Evolutionary conservation across 2,888 invertebrate genomes (phyloP).

Genomic region (Pollenia labialis): DNA sequence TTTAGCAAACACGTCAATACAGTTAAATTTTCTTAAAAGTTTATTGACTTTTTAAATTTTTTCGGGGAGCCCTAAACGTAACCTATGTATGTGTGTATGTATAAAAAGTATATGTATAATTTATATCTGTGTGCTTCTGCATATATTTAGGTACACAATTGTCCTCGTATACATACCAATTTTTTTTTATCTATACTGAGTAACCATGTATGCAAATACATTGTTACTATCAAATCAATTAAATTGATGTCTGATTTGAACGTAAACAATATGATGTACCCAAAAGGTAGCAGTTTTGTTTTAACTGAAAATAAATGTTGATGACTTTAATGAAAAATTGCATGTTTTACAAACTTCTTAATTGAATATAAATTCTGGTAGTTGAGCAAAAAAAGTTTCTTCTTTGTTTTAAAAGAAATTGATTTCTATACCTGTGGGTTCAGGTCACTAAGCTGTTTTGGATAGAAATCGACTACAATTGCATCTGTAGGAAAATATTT

Average conservation of each 20-base stretch:
- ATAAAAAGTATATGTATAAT: too few relatives aligned
- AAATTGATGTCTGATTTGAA: conserved; percentile 48
- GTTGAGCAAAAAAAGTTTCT: not conserved
- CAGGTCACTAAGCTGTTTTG: too few relatives aligned
- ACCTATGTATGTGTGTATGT: too few relatives aligned
- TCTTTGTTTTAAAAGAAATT: too few relatives aligned
- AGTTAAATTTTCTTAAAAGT: too few relatives aligned
- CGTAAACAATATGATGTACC: conserved; percentile 1
- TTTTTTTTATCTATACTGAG: not conserved
- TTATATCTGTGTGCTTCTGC: not conserved
- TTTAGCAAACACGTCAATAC: too few relatives aligned
- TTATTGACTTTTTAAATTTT: too few relatives aligned
- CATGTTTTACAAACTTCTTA: conserved; percentile 26
- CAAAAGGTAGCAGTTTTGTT: conserved; percentile 10
- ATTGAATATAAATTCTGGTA: conserved; percentile 20
- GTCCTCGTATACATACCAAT: too few relatives aligned
- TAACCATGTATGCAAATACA: not conserved
- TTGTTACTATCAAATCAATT: conserved; percentile 65
- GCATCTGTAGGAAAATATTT: too few relatives aligned
- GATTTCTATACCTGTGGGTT: too few relatives aligned
- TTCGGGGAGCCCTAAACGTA: too few relatives aligned
- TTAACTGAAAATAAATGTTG: conserved; percentile 4
- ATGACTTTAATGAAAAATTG: conserved; percentile 19
- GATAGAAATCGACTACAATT: too few relatives aligned
- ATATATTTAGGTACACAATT: not conserved